These are phyloP conservation scores for Pseudorhombus dupliciocellatus DNA, from an alignment of 2,113 vertebrate species.

Conservation along the genomic window DNA sequence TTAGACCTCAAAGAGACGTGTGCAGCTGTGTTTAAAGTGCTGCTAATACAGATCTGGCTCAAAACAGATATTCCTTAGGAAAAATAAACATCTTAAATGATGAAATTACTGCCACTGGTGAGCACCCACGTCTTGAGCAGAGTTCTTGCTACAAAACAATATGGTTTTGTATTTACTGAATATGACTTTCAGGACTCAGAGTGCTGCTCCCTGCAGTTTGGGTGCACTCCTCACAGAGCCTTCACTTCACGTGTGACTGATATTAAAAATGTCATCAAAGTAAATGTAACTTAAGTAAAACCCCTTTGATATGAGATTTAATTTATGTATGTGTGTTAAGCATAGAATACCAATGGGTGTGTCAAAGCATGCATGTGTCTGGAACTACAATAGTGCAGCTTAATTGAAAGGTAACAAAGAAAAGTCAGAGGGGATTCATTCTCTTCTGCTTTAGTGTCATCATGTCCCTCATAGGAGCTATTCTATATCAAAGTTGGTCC, in stretches of 20 bases:
- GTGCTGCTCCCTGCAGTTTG: constrained; percentile 8
- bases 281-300: constrained; percentile 9
- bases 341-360: not conserved
- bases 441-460: not conserved
- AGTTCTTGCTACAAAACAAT: constrained; percentile 15
- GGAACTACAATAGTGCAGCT: not conserved
- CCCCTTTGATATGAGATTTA: constrained; percentile 4
- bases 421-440: constrained; percentile 10
- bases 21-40: constrained; percentile 23
- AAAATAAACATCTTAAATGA: not conserved
- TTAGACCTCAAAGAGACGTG: constrained; percentile 41
- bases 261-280: constrained; percentile 36
- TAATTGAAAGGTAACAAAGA: constrained; percentile 11
- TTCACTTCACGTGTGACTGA: constrained; percentile 3
- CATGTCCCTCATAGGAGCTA: not conserved
- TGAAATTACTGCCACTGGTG: not conserved
- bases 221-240: constrained; percentile 18
- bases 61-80: not conserved
- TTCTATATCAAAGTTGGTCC: not conserved
- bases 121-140: not conserved
- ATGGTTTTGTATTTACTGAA: constrained; percentile 16
- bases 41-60: constrained; percentile 8
- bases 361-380: not conserved
- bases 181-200: constrained; percentile 15
- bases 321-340: constrained; percentile 6